These are phyloP conservation scores for Hyperoplus immaculatus DNA, from an alignment of 2,797 vertebrate species.

Conservation along the genomic window DNA sequence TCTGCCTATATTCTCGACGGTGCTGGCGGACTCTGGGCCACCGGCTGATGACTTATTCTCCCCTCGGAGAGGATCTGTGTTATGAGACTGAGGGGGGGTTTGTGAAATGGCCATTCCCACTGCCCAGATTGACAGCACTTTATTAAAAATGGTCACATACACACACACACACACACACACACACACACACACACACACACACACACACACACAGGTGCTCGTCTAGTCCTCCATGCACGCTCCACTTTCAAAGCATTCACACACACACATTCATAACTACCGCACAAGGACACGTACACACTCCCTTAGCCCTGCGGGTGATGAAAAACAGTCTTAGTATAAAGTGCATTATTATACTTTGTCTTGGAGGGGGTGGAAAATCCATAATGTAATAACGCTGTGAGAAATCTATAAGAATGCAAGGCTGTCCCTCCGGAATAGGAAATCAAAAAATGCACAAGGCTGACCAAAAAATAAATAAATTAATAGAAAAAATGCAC, in stretches of 20 bases:
- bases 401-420: slow-evolving; percentile 76
- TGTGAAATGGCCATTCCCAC: slow-evolving; percentile 71
- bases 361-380: slow-evolving; percentile 76
- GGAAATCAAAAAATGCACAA: slow-evolving; percentile 59
- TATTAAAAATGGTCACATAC: slow-evolving; percentile 80
- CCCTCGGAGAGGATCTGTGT: slow-evolving; percentile 70
- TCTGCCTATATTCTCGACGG: slow-evolving; percentile 37
- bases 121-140: slow-evolving; percentile 82
- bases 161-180: slow-evolving; percentile 31
- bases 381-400: slow-evolving; percentile 83
- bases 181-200: slow-evolving; percentile 26
- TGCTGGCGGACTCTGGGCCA: slow-evolving; percentile 52
- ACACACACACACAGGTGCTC: slow-evolving; percentile 49
- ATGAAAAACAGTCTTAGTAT: slow-evolving; percentile 78
- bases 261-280: slow-evolving; percentile 38
- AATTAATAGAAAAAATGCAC: slow-evolving; percentile 54
- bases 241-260: slow-evolving; percentile 13
- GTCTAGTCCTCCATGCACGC: slow-evolving; percentile 29
- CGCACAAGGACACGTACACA: slow-evolving; percentile 46
- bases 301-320: slow-evolving; percentile 60
- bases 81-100: slow-evolving; percentile 79
- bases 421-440: slow-evolving; percentile 64
- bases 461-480: slow-evolving; percentile 49
- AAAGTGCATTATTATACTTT: slow-evolving; percentile 80
- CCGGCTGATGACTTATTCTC: slow-evolving; percentile 72